These are phyloP conservation scores for Drosophila repletoides DNA, from an alignment of 1,140 invertebrate species.

Conservation along the genomic window DNA sequence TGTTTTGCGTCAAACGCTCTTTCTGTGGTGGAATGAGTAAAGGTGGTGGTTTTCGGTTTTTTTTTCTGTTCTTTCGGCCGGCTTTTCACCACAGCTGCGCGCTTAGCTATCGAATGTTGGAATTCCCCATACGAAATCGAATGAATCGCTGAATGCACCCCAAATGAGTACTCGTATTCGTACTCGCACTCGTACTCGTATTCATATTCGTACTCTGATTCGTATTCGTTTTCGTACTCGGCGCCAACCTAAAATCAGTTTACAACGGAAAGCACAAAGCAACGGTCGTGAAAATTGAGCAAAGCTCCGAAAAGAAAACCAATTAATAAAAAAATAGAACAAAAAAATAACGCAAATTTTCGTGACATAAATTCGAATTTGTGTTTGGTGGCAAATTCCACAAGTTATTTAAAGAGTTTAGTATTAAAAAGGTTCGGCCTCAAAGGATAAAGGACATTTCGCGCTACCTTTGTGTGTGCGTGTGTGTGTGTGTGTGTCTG, in stretches of 20 bases:
- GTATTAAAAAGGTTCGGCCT: no score
- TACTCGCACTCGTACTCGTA: no score
- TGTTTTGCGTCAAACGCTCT: slow-evolving; percentile 10
- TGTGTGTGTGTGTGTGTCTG: slow-evolving; percentile 23
- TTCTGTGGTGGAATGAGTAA: no score
- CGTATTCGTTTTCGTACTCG: slow-evolving; percentile 40
- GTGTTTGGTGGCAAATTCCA: slow-evolving; percentile 22
- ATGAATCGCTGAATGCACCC: slow-evolving; percentile 19
- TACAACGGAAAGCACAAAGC: slow-evolving; percentile 76
- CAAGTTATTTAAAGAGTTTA: slow-evolving; percentile 25
- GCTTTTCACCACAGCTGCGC: slow-evolving; percentile 34
- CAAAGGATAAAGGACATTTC: slow-evolving; percentile 23
- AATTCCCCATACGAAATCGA: slow-evolving; percentile 21
- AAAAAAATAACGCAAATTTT: slow-evolving; percentile 42
- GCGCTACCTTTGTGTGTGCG: slow-evolving; percentile 4
- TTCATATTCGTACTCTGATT: no score
- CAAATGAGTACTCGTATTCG: slow-evolving; percentile 17
- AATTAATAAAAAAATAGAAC: neutral
- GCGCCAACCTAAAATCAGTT: slow-evolving; percentile 68
- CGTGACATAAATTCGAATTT: slow-evolving; percentile 31
- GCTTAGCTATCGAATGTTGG: slow-evolving; percentile 13
- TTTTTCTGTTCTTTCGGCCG: no score
- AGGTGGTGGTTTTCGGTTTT: slow-evolving; percentile 9
- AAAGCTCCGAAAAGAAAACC: slow-evolving; percentile 39
- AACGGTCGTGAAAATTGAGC: slow-evolving; percentile 72